phyloP scores from a whole-genome alignment of 2,113 vertebrate species.

The Bufo bufo region DNA sequence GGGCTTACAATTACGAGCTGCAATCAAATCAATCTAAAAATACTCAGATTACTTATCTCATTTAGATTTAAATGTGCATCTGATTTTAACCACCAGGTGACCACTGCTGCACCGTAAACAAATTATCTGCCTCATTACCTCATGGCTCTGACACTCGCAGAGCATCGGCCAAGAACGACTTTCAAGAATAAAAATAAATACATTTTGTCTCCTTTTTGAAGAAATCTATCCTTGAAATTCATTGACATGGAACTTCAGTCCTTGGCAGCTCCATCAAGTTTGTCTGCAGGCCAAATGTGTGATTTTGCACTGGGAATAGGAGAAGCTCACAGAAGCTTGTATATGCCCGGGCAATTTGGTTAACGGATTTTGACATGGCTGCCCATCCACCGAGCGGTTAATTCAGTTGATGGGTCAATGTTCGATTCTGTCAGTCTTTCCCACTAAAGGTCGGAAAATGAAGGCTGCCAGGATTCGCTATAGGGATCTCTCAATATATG shows the following conservation, averaged over 20 bases:
- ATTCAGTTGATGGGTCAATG: not conserved
- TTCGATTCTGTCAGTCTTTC: not conserved
- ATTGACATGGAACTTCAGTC: not conserved
- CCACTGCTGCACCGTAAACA: not conserved
- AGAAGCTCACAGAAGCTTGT: not conserved
- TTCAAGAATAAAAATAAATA: not conserved
- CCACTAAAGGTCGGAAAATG: not conserved
- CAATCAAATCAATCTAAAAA: not conserved
- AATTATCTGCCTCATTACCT: not conserved
- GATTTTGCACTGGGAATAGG: not conserved
- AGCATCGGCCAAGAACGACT: not conserved
- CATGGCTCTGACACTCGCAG: too few relatives aligned
- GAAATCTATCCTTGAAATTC: not conserved
- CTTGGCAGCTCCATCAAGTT: not conserved
- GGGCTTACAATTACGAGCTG: not conserved
- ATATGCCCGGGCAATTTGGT: not conserved
- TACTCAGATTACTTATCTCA: not conserved
- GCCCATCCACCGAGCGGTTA: not conserved
- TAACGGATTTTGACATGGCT: not conserved
- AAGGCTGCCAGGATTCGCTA: not conserved
- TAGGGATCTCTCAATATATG: not conserved
- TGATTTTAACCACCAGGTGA: not conserved
- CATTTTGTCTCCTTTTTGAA: not conserved
- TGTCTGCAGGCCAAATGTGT: conserved; percentile 19
- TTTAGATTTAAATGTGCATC: not conserved